Base-by-base conservation (phyloP, 2,888 invertebrate species). In the Orgyia antiqua region DNA sequence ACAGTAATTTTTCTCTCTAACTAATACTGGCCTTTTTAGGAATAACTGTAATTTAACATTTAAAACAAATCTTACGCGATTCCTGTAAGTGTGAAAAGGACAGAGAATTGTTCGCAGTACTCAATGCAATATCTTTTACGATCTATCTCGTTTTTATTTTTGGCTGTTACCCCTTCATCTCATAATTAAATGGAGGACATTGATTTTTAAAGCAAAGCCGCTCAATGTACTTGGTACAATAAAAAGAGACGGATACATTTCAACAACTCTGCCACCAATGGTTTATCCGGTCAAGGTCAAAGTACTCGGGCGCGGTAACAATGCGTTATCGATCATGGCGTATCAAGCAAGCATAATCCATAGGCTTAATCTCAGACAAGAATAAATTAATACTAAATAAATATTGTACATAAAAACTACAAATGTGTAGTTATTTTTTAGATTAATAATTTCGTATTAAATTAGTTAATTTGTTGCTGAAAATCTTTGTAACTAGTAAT, bases 141-240 rank as follows among this genome's bases (percentile, higher is more conserved):
- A n/a, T n/a, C n/a, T n/a, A n/a, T n/a, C n/a, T n/a, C n/a, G n/a
- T n/a, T n/a, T n/a, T n/a, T n/a, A n/a, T n/a, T n/a, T n/a, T n/a
- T n/a, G n/a, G n/a, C n/a, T n/a, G n/a, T n/a, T n/a, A n/a, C 25
- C 44, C 46, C 36, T 54, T 50, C 10, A 25, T 24, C 27, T 30
- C 31, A 31, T 6, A 9, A n/a, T 27, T 10, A 34, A 31, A 10
- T 23, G 11, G 10, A 28, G 6, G 4, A 3, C 10, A 24, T 39
- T 24, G 28, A 18, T 27, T 31, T 3, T 8, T 13, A 15, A 32
- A 46, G 3, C 27, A 29, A 29, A 39, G 44, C 10, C 25, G 33
- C 25, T 10, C 31, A 13, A 35, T 2, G 3, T 11, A 13, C 2
- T 10, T 15, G 2, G 6, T 24, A 23, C 2, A 18, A 13, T 20